These are phyloP conservation scores for Drosophila guanche DNA, from an alignment of 1,140 invertebrate genomes.

Conservation along the genomic window DNA sequence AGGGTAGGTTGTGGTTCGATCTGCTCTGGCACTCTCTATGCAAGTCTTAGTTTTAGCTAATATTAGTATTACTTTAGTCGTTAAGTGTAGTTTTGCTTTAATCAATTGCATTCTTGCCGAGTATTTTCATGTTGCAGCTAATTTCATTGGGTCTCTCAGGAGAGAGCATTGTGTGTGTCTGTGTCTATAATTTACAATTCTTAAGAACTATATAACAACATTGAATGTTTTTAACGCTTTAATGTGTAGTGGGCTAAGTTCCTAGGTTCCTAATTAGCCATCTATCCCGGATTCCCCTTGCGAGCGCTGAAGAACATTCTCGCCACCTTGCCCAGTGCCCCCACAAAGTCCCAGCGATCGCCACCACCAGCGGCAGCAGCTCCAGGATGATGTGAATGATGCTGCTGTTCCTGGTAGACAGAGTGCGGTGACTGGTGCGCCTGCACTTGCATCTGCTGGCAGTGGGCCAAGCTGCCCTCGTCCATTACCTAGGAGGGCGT, in stretches of 20 bases:
- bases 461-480: constrained; percentile 22
- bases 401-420: constrained; percentile 28
- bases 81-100: constrained; percentile 28
- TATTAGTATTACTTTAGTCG: constrained; percentile 21
- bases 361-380: not conserved
- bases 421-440: constrained; percentile 20
- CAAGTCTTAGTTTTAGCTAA: constrained; percentile 68
- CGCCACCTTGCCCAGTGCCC: constrained; percentile 78
- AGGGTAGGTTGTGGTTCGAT: not conserved
- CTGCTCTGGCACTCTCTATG: constrained; percentile 70
- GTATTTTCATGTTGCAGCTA: constrained; percentile 58
- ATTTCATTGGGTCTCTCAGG: constrained; percentile 68
- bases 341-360: constrained; percentile 74
- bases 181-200: constrained; percentile 67
- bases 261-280: not conserved
- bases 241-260: constrained; percentile 14
- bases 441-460: constrained; percentile 32
- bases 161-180: constrained; percentile 25
- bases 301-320: constrained; percentile 79
- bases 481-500: constrained; percentile 87
- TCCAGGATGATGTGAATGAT: constrained; percentile 22
- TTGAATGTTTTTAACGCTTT: constrained; percentile 77
- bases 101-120: constrained; percentile 67
- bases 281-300: constrained; percentile 47
- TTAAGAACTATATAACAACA: constrained; percentile 83